phyloP scores from a whole-genome alignment of 2,888 invertebrate genomes.

The Lasioglossum lativentre region DNA sequence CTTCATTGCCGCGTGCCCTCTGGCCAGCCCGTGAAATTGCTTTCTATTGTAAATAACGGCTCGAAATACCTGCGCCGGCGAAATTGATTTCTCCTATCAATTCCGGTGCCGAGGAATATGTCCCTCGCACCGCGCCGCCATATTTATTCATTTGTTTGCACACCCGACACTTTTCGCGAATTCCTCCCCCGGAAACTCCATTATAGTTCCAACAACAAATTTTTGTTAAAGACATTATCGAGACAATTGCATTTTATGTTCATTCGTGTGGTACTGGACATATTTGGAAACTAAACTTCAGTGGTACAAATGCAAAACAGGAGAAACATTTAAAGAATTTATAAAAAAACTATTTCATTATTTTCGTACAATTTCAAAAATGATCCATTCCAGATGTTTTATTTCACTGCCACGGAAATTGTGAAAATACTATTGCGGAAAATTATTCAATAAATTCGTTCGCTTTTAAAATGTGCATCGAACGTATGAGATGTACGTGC shows the following conservation, averaged over 20 bases:
- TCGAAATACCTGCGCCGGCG: conserved; percentile 63
- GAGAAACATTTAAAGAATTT: no score
- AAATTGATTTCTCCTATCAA: conserved; percentile 71
- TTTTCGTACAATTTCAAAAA: no score
- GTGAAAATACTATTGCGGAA: no score
- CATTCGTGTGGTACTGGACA: no score
- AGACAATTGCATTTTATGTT: background rate
- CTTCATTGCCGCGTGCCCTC: conserved; percentile 76
- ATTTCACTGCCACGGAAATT: no score
- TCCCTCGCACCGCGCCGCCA: background rate
- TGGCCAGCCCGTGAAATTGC: conserved; percentile 74
- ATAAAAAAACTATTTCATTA: no score
- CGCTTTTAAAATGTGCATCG: background rate
- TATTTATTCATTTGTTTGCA: conserved; percentile 7
- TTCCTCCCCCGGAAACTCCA: background rate
- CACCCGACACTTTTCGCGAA: background rate
- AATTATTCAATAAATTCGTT: no score
- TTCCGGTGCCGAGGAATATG: conserved; percentile 16
- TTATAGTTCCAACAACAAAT: background rate
- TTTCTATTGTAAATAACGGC: conserved; percentile 77
- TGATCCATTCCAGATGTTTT: no score
- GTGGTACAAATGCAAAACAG: background rate
- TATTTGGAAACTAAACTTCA: background rate
- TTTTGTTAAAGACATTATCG: background rate
- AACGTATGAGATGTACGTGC: background rate